Base-by-base conservation (phyloP, 2,888 invertebrate genomes). In the Exocentrus adspersus region DNA sequence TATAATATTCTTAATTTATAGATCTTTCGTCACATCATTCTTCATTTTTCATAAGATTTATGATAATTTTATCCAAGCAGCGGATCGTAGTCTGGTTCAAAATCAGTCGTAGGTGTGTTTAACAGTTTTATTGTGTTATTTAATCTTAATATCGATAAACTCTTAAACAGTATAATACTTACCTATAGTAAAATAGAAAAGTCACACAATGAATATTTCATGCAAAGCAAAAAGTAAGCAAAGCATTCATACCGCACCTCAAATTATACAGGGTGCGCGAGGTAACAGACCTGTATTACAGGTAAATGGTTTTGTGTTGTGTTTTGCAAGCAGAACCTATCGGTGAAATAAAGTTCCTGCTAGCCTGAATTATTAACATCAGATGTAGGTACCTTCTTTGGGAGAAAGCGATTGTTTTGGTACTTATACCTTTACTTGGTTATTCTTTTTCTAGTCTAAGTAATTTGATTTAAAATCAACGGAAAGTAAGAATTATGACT, bases 201-300 rank as follows among this genome's bases (percentile, higher is more conserved):
- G 46, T 24, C 21, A 24, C 12, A 48, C 46, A 48, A 48, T 48
- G 46, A 48, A 48, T 48, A 48, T 48, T 48, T 48, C n/a, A 48
- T 48, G 46, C 46, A 48, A 24, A 24, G 46, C n/a, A 48, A 48
- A 48, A 48, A 48, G 46, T 20, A 48, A 48, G 46, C 24, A 12
- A 24, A 30, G 30, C 37, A 3, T 5, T 24, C 43, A 10, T 24
- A 24, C 24, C 21, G 24, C 46, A 48, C 46, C 46, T 48, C 12
- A 48, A 48, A 48, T 48, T 48, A 48, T 48, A 48, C 6, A 24
- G 24, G 24, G 24, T 24, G 24, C 7, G 4, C 24, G 4, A n/a
- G n/a, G n/a, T n/a, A n/a, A n/a, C n/a, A n/a, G n/a, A n/a, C n/a
- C n/a, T n/a, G n/a, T n/a, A n/a, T n/a, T n/a, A n/a, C n/a, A n/a